A percentile compares a stretch with the other conserved stretches of the same genome.
phyloP scores from a whole-genome alignment of 2,888 invertebrate species.

The Gandaritis pyraliata region DNA sequence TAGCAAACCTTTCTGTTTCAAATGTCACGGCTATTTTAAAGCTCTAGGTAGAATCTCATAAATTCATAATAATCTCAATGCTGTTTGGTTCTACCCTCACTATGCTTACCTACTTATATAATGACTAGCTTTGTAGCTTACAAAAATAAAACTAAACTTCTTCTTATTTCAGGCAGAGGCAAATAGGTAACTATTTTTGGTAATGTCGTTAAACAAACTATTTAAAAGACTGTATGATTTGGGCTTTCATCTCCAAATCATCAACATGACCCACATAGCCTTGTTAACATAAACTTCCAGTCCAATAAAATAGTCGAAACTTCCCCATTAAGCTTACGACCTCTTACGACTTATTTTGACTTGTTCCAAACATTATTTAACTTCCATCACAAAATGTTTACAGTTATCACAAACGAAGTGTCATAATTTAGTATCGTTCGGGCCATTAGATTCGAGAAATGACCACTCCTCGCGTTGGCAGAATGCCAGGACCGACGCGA shows the following conservation, averaged over 20 bases:
- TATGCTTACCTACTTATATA: too few species aligned
- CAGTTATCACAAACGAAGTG: constrained; percentile 58
- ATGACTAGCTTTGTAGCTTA: too few species aligned
- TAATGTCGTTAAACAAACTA: neutral
- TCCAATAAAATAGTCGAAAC: constrained; percentile 24
- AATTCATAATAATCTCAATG: neutral
- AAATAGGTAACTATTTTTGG: constrained; percentile 1
- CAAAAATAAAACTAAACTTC: neutral
- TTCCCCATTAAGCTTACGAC: constrained; percentile 30
- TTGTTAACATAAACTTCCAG: constrained; percentile 21
- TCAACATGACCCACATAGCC: constrained; percentile 27
- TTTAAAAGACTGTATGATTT: constrained; percentile 9
- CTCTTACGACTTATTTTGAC: constrained; percentile 36
- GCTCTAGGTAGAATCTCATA: neutral
- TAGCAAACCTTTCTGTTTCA: constrained; percentile 29
- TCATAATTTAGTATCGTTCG: constrained; percentile 68
- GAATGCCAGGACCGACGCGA: constrained; percentile 52
- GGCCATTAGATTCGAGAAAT: constrained; percentile 67
- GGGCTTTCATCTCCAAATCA: constrained; percentile 22
- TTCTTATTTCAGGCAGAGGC: too few species aligned
- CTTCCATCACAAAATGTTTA: constrained; percentile 47
- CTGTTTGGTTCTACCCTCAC: too few species aligned
- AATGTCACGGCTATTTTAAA: constrained; percentile 26
- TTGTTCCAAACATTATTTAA: constrained; percentile 41
- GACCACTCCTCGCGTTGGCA: constrained; percentile 55